A percentile compares a stretch with the other conserved stretches of the same genome.
Evolutionary conservation across 2,888 invertebrate genomes (phyloP).

Genomic region (Microdon myrmicae): DNA sequence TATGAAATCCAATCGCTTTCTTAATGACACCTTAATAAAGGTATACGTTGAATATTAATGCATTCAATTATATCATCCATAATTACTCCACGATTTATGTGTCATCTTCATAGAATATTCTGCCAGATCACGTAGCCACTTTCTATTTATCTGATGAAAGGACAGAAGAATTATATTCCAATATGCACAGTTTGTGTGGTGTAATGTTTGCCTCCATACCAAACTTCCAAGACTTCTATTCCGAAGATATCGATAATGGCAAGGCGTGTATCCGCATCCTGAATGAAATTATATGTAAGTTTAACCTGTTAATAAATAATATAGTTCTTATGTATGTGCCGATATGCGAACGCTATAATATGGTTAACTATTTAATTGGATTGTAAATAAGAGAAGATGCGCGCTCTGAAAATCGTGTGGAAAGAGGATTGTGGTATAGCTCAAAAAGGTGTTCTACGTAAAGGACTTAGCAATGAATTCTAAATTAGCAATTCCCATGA

Average conservation of each 20-base stretch:
- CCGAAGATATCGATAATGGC: constrained; percentile 96
- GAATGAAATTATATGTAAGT: constrained; percentile 94
- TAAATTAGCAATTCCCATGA: no score
- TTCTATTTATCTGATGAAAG: constrained; percentile 90
- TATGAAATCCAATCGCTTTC: constrained; percentile 89
- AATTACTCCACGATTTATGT: background rate
- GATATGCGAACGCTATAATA: no score
- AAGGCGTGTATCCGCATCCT: constrained; percentile 96
- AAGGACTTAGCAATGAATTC: no score
- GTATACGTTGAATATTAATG: no score
- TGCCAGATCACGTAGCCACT: constrained; percentile 95
- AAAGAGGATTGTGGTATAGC: no score
- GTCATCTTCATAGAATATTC: constrained; percentile 83
- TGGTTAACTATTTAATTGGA: no score
- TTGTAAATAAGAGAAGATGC: no score
- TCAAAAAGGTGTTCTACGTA: no score
- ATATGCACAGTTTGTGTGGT: constrained; percentile 75
- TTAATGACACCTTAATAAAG: constrained; percentile 73
- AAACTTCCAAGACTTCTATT: constrained; percentile 98
- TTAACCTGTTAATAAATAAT: no score
- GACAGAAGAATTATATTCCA: constrained; percentile 67
- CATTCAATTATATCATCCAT: no score
- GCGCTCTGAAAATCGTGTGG: no score
- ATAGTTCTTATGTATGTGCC: no score
- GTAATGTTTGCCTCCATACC: constrained; percentile 98